A percentile compares a stretch with the other conserved stretches of the same genome.
Conservation (phyloP, 2,888 invertebrate genomes). For the Calliopum simillimum region DNA sequence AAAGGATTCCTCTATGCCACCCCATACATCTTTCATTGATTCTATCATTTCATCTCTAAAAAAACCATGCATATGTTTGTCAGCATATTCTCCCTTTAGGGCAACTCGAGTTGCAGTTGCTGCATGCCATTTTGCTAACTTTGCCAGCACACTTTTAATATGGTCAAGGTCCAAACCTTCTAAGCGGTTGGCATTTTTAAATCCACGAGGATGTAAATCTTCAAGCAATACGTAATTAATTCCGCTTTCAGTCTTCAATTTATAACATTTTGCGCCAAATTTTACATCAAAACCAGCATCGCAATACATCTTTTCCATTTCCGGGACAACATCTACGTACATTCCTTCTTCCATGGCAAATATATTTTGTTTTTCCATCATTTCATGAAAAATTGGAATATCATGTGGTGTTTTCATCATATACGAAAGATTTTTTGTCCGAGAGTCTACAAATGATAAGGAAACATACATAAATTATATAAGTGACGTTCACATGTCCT, state of each 20-base stretch:
- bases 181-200: constrained; percentile 52
- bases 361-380: constrained; percentile 46
- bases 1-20: constrained; percentile 30
- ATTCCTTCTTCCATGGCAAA: constrained; percentile 54
- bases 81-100: constrained; percentile 48
- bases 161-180: constrained; percentile 56
- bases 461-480: too few relatives aligned
- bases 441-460: too few relatives aligned
- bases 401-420: constrained; percentile 51
- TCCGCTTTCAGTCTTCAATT: constrained; percentile 41
- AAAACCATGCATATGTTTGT: constrained; percentile 22
- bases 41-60: constrained; percentile 39
- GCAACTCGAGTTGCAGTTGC: constrained; percentile 55
- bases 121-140: constrained; percentile 61
- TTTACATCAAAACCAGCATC: constrained; percentile 48
- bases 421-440: constrained; percentile 42
- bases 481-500: too few relatives aligned
- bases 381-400: constrained; percentile 35
- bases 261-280: constrained; percentile 48
- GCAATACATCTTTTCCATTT: constrained; percentile 53
- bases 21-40: constrained; percentile 37
- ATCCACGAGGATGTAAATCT: constrained; percentile 53
- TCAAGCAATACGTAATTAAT: constrained; percentile 54
- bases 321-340: constrained; percentile 54
- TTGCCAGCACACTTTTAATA: constrained; percentile 53